Base-by-base conservation (phyloP, 1,140 invertebrate genomes). In the Campoletis sonorensis region DNA sequence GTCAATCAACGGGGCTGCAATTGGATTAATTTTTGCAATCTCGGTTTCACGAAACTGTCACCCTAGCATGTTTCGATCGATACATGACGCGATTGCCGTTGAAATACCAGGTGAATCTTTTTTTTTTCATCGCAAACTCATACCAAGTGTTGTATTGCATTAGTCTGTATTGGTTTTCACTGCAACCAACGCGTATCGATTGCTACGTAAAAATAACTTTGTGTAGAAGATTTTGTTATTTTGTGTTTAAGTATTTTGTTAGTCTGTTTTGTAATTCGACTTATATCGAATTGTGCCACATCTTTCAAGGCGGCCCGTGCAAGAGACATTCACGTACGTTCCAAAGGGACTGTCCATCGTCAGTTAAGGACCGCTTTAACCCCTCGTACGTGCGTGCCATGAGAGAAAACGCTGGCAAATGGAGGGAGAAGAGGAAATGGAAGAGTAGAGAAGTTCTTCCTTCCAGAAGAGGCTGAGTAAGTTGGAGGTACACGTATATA, bases 21-120 rank as follows among this genome's bases (percentile, higher is more conserved):
- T 85, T 84, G 72, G 76, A 85, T 85, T 85, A 82, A 85, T 84
- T 85, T 77, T 72, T 73, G 37, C 67, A 75, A 79, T 77, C 79
- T 79, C 75, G 49, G 40, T 33, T 49, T 37, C 37, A 16, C 68
- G 13, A 67, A n/a, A 45, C 71, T n/a, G 27, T 21, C 30, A 70
- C 77, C 70, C 21, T 16, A n/a, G 37, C 58, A n/a, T 23, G 4
- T 23, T 68, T 54, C 54, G 68, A 72, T 67, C 58, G 71, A 64
- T 23, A 16, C 11, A 23, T 16, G 37, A 27, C 23, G 61, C 23
- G 11, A 23, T 26, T 21, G 61, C 51, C 27, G 23, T 64, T 23
- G n/a, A 64, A 64, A 64, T 13, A 64, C 61, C 61, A 26, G 61
- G 4, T 26, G 61, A 27, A 27, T 27, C 15, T 58, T 77, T 67